Base-by-base conservation (phyloP, 2,888 invertebrate species). In the Andrena bicolor region DNA sequence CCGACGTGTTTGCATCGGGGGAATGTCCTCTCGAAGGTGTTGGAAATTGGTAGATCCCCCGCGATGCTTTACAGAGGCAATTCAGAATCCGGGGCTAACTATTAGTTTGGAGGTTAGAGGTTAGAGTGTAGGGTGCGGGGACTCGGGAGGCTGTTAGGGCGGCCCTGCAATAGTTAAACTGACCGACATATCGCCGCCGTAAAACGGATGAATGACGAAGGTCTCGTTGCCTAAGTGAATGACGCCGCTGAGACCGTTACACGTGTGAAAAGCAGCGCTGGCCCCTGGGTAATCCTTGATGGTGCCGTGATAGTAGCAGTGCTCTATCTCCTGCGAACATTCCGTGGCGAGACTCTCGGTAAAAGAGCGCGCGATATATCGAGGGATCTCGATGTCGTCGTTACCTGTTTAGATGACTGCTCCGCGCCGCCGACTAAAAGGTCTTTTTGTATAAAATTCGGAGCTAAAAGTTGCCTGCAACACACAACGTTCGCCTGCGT, bases 181-280 rank as follows among this genome's bases (percentile, higher is more conserved):
- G 96, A 98, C 98, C 97, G 98, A 98, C 93, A 98, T 96, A 95
- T 99, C 99, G 82, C 98, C 99, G 90, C 99, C 99, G 95, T 98
- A 98, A 95, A 99, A 98, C 77, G 99, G 99, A 95, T 99, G 99
- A 90, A 99, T 98, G 92, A 99, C 98, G 94, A 98, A 99, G 71
- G 99, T 99, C 94, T 99, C 99, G 95, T 99, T 99, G 93, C 98
- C 98, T 92, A 99, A 97, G 95, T 99, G 98, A 92, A 99, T 99
- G 91, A 99, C 98, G 26, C 99, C 99, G 91, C 98, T 98, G 90
- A 99, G 98, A 71, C 99, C 99, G 94, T 98, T 98, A 95, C 99
- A 99, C 72, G 99, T 99, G 95, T 99, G 98, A 95, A 99, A 98
- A 90, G 99, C 99, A 30, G 99, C 99, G 86, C 97, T 97, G 28